Base-by-base conservation (phyloP, 1,140 invertebrate genomes). In the Gryllus bimaculatus region DNA sequence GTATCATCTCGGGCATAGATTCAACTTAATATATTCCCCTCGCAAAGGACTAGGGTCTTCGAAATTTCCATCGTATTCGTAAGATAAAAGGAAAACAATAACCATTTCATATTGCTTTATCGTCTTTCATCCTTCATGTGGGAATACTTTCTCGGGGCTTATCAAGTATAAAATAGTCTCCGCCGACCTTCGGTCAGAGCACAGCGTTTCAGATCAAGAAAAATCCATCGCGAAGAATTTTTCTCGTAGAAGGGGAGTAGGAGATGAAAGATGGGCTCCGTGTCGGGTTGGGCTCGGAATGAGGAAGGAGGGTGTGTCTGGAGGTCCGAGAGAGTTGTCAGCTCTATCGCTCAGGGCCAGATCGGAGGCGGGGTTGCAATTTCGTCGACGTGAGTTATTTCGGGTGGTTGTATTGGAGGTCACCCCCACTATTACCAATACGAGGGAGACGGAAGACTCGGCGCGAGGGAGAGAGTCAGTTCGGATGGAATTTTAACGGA, bases 11-110 rank as follows among this genome's bases (percentile, higher is more conserved):
- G 18, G 18, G 54, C 18, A 10, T 13, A 66, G 54, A 66, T 66
- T 66, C 54, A 66, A 66, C 54, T 66, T 66, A 66, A 66, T 66
- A 66, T 66, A 66, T 66, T 66, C 54, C 54, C 54, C 54, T 66
- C 54, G 10, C 54, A 66, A 66, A 66, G 54, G 54, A 66, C 54
- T 66, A 18, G 54, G 54, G 54, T 66, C 54, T 66, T 66, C 54
- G 18, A 66, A 66, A 66, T 66, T 66, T 18, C 54, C 54, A 66
- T 66, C 54, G 54, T 66, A 13, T 66, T 66, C 18, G 54, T 18
- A 66, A 66, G 54, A 66, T 66, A 66, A 66, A 66, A 66, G 54
- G 54, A 66, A 66, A 66, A 66, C 54, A 66, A 18, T 66, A 66
- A 66, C 54, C 18, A 66, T 66, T 66, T 66, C 18, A 66, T 66